phyloP scores from a whole-genome alignment of 2,888 invertebrate species.

The Aleiodes testaceus region DNA sequence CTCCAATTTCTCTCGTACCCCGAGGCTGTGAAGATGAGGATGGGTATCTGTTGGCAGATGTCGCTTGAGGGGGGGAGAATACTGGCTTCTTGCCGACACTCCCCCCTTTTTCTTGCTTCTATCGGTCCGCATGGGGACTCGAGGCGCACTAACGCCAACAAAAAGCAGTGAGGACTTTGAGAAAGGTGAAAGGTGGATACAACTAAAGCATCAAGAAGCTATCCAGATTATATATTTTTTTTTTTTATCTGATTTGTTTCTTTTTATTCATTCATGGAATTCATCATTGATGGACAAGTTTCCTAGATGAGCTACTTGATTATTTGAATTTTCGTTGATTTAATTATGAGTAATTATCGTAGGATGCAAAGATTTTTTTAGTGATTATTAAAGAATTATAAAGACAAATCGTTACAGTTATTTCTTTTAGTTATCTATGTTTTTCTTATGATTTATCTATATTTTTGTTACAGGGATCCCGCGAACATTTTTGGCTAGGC shows the following conservation, averaged over 20 bases:
- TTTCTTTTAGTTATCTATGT: conserved; percentile 65
- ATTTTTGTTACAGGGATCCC: conserved; percentile 72
- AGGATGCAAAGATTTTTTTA: too few relatives aligned
- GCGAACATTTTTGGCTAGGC: conserved; percentile 72
- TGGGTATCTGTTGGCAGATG: conserved; percentile 48
- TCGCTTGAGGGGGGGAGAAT: conserved; percentile 35
- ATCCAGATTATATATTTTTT: not conserved
- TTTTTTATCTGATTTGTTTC: too few relatives aligned
- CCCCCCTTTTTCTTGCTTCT: conserved; percentile 38
- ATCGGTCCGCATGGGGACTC: not conserved
- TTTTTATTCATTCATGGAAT: too few relatives aligned
- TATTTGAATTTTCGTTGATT: not conserved
- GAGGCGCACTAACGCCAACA: conserved; percentile 9
- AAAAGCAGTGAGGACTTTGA: conserved; percentile 6
- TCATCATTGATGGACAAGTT: too few relatives aligned
- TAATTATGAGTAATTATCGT: not conserved
- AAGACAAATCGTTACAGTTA: conserved; percentile 50
- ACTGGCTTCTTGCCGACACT: conserved; percentile 42
- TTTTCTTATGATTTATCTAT: conserved; percentile 71
- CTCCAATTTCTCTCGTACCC: conserved; percentile 9
- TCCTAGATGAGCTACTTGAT: too few relatives aligned
- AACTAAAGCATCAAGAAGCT: not conserved
- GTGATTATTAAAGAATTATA: not conserved
- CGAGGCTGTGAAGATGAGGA: conserved; percentile 33
- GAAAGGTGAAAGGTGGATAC: not conserved